phyloP scores from a whole-genome alignment of 2,888 invertebrate species.

The Drosophila putrida region DNA sequence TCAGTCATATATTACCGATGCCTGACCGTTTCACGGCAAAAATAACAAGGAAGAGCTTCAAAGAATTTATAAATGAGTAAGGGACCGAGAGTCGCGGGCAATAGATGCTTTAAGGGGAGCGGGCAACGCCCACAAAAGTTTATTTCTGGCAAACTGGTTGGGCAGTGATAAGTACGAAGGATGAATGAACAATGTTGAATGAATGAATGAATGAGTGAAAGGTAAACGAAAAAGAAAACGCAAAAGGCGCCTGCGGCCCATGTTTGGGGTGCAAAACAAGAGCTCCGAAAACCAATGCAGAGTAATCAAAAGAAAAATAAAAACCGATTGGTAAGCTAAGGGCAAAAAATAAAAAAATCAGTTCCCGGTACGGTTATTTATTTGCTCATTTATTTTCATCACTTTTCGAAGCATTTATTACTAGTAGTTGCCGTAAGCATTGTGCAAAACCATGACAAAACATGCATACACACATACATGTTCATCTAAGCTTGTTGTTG shows the following conservation, averaged over 20 bases:
- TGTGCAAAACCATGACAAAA: slow-evolving; percentile 23
- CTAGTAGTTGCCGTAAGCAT: slow-evolving; percentile 63
- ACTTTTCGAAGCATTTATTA: slow-evolving; percentile 73
- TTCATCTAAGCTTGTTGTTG: background rate
- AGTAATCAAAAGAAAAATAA: background rate
- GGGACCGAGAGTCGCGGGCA: background rate
- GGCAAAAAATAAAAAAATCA: background rate
- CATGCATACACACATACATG: background rate
- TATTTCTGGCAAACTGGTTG: background rate
- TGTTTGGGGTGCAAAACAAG: background rate
- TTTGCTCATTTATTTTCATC: slow-evolving; percentile 77
- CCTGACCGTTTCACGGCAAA: background rate
- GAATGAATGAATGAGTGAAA: background rate
- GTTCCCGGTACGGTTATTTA: slow-evolving; percentile 57
- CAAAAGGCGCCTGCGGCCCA: background rate
- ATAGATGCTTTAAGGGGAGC: background rate
- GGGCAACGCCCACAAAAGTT: background rate
- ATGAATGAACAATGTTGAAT: background rate
- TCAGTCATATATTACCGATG: too few species aligned
- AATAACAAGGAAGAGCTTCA: background rate
- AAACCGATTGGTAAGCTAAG: background rate
- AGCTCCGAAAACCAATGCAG: background rate
- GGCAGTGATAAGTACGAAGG: background rate
- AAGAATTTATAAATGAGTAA: background rate
- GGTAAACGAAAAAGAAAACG: slow-evolving; percentile 1